Evolutionary conservation across 2,113 vertebrate species (phyloP).

Genomic region (Rhabdornis inornatus): DNA sequence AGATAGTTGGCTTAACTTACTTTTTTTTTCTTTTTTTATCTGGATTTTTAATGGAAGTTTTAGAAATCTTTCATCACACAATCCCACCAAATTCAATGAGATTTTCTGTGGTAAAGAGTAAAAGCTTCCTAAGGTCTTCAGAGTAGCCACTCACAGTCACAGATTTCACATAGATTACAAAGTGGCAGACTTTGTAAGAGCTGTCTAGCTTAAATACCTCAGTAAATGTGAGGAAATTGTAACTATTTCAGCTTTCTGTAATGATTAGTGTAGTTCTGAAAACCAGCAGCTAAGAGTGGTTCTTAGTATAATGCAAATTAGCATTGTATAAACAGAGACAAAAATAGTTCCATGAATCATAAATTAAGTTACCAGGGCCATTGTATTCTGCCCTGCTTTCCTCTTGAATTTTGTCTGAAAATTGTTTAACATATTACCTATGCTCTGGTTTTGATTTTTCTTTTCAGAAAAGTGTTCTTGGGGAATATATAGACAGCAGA

Average conservation of each 20-base stretch:
- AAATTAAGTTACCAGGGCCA: not conserved
- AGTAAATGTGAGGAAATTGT: not conserved
- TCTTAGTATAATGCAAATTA: not conserved
- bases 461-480: slow-evolving; percentile 72
- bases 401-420: not conserved
- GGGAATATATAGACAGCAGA: slow-evolving; percentile 86
- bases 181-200: not conserved
- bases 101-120: not conserved
- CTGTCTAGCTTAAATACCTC: not conserved
- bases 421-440: not conserved
- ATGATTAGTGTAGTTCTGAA: not conserved
- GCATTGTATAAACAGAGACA: not conserved
- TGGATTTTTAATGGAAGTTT: not conserved
- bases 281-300: not conserved
- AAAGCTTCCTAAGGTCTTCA: not conserved
- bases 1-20: not conserved
- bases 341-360: not conserved
- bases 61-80: not conserved
- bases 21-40: not conserved
- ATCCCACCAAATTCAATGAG: not conserved
- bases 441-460: not conserved
- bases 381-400: not conserved
- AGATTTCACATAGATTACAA: not conserved
- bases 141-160: not conserved
- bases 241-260: not conserved